Evolutionary conservation across 2,888 invertebrate genomes (phyloP), one percentile per base, ranked within the genome.

Genomic region (Oxytorus armatus): DNA sequence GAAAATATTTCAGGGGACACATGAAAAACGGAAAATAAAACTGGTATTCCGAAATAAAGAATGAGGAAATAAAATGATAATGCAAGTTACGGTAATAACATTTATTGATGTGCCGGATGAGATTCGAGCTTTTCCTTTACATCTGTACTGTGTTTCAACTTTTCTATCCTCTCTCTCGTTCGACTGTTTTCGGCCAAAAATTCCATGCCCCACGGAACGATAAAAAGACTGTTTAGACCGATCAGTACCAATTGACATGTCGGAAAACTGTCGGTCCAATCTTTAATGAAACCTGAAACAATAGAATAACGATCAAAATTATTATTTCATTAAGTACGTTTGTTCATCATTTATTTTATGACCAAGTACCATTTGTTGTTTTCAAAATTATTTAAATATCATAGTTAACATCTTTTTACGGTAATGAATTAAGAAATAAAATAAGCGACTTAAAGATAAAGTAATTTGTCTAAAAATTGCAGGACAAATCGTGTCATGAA

Each of bases 141-240:
- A n/a, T 57, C 25, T 4, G 68, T 11, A 14, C 36, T 61, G 23
- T 23, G n/a, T 42, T 80, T 68, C 18, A 69, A 68, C 23, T 18
- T 18, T 44, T 68, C 39, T 8, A 7, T 63, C 10, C 65, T 69
- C 18, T 10, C 36, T 76, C 74, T 82, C 57, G 84, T 82, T 79
- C 74, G 74, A 49, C 81, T 83, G 25, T 81, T 74, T 29, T 66
- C 73, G 59, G 81, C 69, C 4, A 89, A 65, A 16, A 92, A 92
- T 88, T 96, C 96, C 57, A 95, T 90, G 39, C 93, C 92, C 96
- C 96, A 96, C 0, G 96, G 93, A 33, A 95, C 92, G 5, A 95
- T 94, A 87, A 96, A 96, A 3, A 95, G 88, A 42, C 94, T 92
- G 91, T 95, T 95, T 80, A 95, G 94, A 36, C 94, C 92, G 81